Evolutionary conservation across 2,797 vertebrate species (phyloP), one percentile per base, ranked within the genome.

Genomic region (Parambassis ranga): DNA sequence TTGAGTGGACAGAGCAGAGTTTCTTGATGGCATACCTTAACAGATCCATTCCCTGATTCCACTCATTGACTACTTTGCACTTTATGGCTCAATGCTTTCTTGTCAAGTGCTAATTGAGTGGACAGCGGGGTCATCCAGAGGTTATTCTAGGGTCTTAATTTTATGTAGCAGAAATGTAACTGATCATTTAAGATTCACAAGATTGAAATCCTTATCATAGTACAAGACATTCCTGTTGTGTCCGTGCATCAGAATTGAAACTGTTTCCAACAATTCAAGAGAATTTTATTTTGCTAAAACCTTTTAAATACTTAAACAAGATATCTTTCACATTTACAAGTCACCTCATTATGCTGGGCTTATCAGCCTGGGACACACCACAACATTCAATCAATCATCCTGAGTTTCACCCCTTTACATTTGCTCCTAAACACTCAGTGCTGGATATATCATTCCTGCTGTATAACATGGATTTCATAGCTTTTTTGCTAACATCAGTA

Each of bases 11-110:
- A 33, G 47, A 71, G 66, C 62, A 48, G 41, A 60, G 48, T 33
- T 36, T 49, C 59, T 76, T 79, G 75, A 88, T 78, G 79, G 66
- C 41, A 58, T 59, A 68, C 52, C 79, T 81, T 71, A 59, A 39
- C 32, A 48, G 65, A 87, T 91, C 88, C 47, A 74, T 84, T 75
- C 56, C 90, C 88, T 62, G 87, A 90, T 87, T 74, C 7, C 10
- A 51, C 35, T 75, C 71, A 87, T 87, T 83, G 87, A 89, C 77
- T 71, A 27, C 72, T 81, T 80, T 77, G 67, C 75, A 81, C 86
- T 51, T 76, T 61, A 65, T 7, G n/a, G 79, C 62, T 84, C 82
- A 77, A 61, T 69, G 66, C 68, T 42, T 57, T 65, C 46, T 55
- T 80, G 69, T 73, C 49, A 59, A 31, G 31, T 19, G 38, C 23